Base-by-base conservation (phyloP, 1,140 invertebrate genomes). In the Holotrichia oblita region DNA sequence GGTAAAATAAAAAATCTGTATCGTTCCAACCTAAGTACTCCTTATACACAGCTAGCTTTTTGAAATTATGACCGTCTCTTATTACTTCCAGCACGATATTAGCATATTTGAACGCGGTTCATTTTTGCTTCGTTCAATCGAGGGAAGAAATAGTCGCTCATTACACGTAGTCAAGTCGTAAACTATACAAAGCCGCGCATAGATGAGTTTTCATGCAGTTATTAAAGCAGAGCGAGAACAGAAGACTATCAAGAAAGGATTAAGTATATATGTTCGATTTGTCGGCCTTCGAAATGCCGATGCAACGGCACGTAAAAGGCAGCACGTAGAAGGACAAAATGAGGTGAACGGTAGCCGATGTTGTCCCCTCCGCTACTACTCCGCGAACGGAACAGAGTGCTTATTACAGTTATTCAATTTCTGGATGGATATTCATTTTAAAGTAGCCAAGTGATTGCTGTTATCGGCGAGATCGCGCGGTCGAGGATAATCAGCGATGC, bases 341-440 rank as follows among this genome's bases (percentile, higher is more conserved):
- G 61, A 69, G 61, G 61, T 69, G 61, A 69, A 69, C 61, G 61
- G 61, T 69, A 69, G 61, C 22, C 48, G 22, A 8, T 14, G 22
- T 22, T 69, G 22, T 69, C 27, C 22, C 61, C 48, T 55, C 14
- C 48, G 8, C 22, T 14, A 20, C 44, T 14, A 9, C 61, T 22
- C 22, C 22, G 27, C 61, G 61, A 69, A 69, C 61, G 20, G 22
- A 69, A 69, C 61, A 20, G 61, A 17, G 61, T 69, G 61, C 61
- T 69, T 69, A 69, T 69, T 69, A 69, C 61, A 69, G 61, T 69
- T 69, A 69, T 69, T 69, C 61, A 69, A 69, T 69, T 69, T 69
- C 61, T 22, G 61, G 61, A 69, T 69, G 61, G 61, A 69, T 69
- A 34, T 69, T 69, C 61, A 69, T 69, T 69, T 69, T 69, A 69